Percentiles rank a stretch among this genome's conserved stretches.
Conservation (phyloP, 2,797 vertebrate genomes). For the Loriculus beryllinus region DNA sequence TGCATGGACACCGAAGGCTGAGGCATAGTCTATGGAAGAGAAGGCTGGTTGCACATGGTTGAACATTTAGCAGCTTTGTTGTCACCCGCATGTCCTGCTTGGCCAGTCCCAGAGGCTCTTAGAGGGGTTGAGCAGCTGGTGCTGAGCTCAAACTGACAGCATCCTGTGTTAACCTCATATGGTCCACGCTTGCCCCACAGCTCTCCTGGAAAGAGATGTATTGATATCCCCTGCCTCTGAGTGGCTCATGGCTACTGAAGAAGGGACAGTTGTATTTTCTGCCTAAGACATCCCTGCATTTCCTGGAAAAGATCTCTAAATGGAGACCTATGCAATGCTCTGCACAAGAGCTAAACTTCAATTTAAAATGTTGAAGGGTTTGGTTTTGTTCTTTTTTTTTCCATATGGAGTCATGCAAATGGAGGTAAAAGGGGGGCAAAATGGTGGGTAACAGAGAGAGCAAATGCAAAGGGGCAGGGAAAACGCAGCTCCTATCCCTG, state of each 20-base stretch:
- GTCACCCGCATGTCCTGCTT: not conserved
- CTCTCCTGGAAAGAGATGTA: not conserved
- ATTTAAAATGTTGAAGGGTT: not conserved
- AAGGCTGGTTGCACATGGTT: not conserved
- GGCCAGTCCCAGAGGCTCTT: not conserved
- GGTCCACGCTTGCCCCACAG: not conserved
- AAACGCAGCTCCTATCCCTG: not conserved
- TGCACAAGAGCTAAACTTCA: not conserved
- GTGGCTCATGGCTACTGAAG: not conserved
- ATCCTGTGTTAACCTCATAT: rapidly evolving
- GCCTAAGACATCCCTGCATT: no score
- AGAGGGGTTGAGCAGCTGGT: rapidly evolving
- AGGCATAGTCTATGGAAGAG: not conserved
- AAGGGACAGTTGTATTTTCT: not conserved
- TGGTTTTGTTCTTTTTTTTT: not conserved
- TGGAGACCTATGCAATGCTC: not conserved
- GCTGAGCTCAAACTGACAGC: not conserved
- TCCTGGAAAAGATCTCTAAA: not conserved
- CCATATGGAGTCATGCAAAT: not conserved
- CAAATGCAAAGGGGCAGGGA: not conserved
- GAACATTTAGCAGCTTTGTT: not conserved
- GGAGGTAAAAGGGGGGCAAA: not conserved
- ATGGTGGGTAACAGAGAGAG: not conserved
- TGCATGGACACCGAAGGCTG: not conserved
- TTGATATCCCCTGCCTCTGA: not conserved